phyloP scores from a whole-genome alignment of 2,113 vertebrate genomes.

The Pelusios castaneus region DNA sequence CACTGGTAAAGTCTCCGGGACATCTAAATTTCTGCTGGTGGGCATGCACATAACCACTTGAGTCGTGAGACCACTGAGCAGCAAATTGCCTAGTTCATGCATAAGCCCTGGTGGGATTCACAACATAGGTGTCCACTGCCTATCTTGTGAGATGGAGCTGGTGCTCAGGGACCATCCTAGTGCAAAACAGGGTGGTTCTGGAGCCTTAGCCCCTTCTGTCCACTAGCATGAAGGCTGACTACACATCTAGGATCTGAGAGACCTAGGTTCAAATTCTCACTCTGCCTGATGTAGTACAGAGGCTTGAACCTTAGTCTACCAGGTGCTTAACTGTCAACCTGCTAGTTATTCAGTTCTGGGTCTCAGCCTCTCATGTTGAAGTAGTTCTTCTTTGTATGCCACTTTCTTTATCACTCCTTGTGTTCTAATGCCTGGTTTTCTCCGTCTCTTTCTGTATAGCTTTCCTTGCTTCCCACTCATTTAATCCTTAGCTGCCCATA shows the following conservation, averaged over 20 bases:
- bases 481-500: background rate
- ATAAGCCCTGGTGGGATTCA: background rate
- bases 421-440: background rate
- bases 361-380: background rate
- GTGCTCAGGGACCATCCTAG: background rate
- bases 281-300: background rate
- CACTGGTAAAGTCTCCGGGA: background rate
- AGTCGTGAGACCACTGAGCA: background rate
- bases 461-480: background rate
- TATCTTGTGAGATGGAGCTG: background rate
- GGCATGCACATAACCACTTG: background rate
- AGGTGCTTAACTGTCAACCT: background rate
- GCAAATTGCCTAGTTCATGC: background rate
- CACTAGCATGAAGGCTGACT: background rate
- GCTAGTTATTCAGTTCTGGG: background rate
- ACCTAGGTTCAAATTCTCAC: background rate
- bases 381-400: background rate
- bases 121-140: background rate
- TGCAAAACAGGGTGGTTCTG: background rate
- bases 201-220: background rate
- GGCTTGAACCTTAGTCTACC: background rate
- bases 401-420: background rate
- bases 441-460: fast-evolving
- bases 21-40: background rate
- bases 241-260: background rate